These are phyloP conservation scores for Osmerus mordax DNA, from an alignment of 2,113 vertebrate species.

Conservation along the genomic window DNA sequence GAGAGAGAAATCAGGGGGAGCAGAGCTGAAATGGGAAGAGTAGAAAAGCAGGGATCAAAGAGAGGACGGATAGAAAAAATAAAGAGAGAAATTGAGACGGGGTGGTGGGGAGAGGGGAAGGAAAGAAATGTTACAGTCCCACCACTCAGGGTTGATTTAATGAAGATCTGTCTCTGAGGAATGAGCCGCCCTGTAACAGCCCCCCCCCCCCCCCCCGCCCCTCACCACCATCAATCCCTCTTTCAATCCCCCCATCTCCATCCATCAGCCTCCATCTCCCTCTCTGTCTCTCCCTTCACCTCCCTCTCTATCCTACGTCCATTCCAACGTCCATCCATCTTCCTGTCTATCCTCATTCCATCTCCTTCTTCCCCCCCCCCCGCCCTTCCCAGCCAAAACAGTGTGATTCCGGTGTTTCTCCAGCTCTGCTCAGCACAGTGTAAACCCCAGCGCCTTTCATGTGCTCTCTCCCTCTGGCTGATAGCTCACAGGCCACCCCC, in stretches of 20 bases:
- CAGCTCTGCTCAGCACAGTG: not conserved
- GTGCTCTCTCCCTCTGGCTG: not conserved
- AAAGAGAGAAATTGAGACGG: too few species aligned
- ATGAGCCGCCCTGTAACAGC: not conserved
- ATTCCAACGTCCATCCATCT: not conserved
- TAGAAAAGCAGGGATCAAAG: not conserved
- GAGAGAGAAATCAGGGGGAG: not conserved
- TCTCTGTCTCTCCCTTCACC: not conserved
- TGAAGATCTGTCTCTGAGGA: not conserved
- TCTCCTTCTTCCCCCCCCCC: not conserved
- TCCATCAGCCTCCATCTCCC: not conserved
- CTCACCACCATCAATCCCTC: not conserved
- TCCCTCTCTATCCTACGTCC: conserved; percentile 2
- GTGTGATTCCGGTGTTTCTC: not conserved
- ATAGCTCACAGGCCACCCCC: too few species aligned
- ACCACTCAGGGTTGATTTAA: not conserved
- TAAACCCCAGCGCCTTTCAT: not conserved
- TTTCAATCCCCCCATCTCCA: too few species aligned
- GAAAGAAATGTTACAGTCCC: not conserved
- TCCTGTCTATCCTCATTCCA: too few species aligned
- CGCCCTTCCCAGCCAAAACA: not conserved
- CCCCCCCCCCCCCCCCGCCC: too few species aligned
- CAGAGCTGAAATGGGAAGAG: too few species aligned
- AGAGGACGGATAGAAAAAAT: not conserved
- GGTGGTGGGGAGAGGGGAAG: too few species aligned